A percentile compares a stretch with the other conserved stretches of the same genome.
These are phyloP conservation scores for Lampropteryx suffumata DNA, from an alignment of 2,888 invertebrate species.

Conservation along the genomic window DNA sequence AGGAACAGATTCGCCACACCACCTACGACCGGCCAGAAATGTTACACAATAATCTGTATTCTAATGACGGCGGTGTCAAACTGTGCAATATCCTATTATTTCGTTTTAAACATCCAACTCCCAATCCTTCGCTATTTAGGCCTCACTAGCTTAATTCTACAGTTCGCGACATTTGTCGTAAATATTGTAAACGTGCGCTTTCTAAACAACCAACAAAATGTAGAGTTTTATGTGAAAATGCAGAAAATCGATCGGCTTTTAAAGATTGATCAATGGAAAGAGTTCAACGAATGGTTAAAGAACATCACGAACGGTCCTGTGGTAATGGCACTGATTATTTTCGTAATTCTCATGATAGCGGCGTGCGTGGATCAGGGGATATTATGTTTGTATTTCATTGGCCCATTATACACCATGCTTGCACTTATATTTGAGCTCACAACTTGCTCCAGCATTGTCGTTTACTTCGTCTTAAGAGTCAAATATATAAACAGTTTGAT, in stretches of 20 bases:
- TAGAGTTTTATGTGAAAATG: slow-evolving; percentile 50
- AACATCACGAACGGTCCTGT: slow-evolving; percentile 36
- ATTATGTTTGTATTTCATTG: slow-evolving; percentile 27
- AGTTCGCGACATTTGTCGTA: slow-evolving; percentile 36
- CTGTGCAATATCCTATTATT: slow-evolving; percentile 21
- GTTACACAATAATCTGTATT: slow-evolving; percentile 43
- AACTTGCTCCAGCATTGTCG: slow-evolving; percentile 46
- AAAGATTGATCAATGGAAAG: slow-evolving; percentile 46
- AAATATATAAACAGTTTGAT: slow-evolving; percentile 57
- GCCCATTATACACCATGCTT: slow-evolving; percentile 39
- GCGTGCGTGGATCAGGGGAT: slow-evolving; percentile 18
- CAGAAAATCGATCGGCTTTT: slow-evolving; percentile 59
- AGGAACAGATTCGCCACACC: slow-evolving; percentile 51
- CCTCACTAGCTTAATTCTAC: slow-evolving; percentile 27
- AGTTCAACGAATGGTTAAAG: slow-evolving; percentile 39
- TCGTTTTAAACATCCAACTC: slow-evolving; percentile 24
- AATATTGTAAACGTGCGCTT: slow-evolving; percentile 53
- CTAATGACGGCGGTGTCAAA: slow-evolving; percentile 28
- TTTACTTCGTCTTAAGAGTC: slow-evolving; percentile 51
- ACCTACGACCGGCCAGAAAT: slow-evolving; percentile 52
- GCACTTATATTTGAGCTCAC: slow-evolving; percentile 48
- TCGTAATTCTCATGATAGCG: slow-evolving; percentile 23
- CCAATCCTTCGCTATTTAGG: slow-evolving; percentile 30
- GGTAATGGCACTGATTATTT: slow-evolving; percentile 23
- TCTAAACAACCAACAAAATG: slow-evolving; percentile 46